phyloP scores from a whole-genome alignment of 2,797 vertebrate genomes.

The Poeciliopsis presidionis region DNA sequence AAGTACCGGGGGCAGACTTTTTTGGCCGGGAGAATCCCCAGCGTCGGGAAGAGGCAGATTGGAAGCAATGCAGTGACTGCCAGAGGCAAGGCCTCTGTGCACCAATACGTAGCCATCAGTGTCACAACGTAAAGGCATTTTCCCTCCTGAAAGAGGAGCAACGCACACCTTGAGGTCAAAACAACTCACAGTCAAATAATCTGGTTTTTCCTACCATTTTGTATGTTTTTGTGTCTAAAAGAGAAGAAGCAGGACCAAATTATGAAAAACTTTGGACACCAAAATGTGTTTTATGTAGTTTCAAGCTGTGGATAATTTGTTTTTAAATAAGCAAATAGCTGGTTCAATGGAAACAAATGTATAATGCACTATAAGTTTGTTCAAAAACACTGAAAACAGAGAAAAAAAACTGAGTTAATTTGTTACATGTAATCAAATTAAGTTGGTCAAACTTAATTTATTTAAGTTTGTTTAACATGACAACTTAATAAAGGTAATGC shows the following conservation, averaged over 20 bases:
- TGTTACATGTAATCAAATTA: too few relatives aligned
- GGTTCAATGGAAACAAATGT: not conserved
- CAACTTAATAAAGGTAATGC: too few relatives aligned
- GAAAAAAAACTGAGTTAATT: too few relatives aligned
- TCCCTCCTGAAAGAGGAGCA: conserved; percentile 85
- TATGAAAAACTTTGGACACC: not conserved
- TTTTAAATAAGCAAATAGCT: not conserved
- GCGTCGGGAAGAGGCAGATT: conserved; percentile 91
- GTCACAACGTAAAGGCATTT: conserved; percentile 94
- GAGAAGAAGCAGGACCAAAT: too few relatives aligned
- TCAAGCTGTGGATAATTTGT: not conserved
- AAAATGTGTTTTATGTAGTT: not conserved
- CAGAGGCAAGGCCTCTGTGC: conserved; percentile 94
- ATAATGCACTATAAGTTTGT: not conserved
- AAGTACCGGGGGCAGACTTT: conserved; percentile 95
- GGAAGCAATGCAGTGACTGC: conserved; percentile 94
- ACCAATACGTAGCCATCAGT: conserved; percentile 95
- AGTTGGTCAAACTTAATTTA: too few relatives aligned
- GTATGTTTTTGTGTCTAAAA: not conserved
- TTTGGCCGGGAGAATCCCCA: conserved; percentile 91
- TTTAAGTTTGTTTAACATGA: too few relatives aligned
- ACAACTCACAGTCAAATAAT: not conserved
- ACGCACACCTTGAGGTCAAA: conserved; percentile 3
- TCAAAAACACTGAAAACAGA: not conserved
- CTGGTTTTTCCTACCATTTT: not conserved